Base-by-base conservation (phyloP, 2,888 invertebrate species). In the Macaria notata region DNA sequence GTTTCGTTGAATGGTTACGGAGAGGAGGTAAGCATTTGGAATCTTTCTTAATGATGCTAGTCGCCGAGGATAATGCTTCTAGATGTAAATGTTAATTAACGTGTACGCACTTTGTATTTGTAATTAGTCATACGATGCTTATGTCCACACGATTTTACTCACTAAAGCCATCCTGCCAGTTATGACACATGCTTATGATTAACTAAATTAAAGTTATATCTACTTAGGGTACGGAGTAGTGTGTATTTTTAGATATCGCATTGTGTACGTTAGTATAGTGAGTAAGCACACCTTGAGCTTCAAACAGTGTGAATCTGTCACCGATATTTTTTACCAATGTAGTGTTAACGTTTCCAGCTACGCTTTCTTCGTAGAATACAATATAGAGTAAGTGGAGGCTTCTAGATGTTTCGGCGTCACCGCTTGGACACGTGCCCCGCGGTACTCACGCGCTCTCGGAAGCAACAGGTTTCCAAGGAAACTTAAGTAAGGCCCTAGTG, bases 171-270 rank as follows among this genome's bases (percentile, higher is more conserved):
- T 91, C 90, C 91, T 90, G 90, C 90, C 90, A 91, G 81, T 80
- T 81, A 72, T 85, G 83, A 86, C 86, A 88, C 88, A 87, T 88
- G 90, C 91, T 91, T 91, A 91, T 91, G 90, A 90, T 83, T 75
- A 87, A 85, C 70, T 54, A 87, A 84, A 84, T 79, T 83, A 74
- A 70, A 69, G 68, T 79, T 73, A 81, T 83, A 88, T 88, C 88
- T 89, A 90, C 81, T 82, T 88, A 91, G 88, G 71, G 75, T 88
- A 89, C 75, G 81, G 77, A 76, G 88, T 90, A 90, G 89, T 84
- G 89, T 84, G 90, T 90, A 90, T 91, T 90, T 90, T 90, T 90
- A 91, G 90, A 89, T 84, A 88, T 86, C 63, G 88, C 90, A 86
- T 91, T 89, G 87, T 88, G 84, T 89, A 89, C 83, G 88, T 91